Conservation (phyloP, 1,140 invertebrate species). For the Stegodyphus mimosarum region DNA sequence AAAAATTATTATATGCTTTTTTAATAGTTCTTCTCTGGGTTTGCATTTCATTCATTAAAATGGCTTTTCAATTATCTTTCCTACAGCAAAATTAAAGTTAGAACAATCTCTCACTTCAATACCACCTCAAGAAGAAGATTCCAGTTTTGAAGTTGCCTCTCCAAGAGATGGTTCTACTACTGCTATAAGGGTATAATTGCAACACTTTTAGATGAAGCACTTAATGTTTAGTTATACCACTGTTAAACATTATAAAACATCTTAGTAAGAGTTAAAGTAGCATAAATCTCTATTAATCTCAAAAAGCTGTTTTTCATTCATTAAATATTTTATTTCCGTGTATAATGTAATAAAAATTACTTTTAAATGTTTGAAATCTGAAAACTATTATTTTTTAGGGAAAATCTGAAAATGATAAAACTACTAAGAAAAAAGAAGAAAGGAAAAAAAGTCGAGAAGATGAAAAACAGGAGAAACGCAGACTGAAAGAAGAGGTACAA, state of each 20-base stretch:
- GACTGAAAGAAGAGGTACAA: conserved; percentile 76
- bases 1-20: no score
- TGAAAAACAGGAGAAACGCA: conserved; percentile 79
- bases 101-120: conserved; percentile 66
- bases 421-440: conserved; percentile 76
- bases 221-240: no score
- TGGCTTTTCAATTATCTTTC: background rate
- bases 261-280: no score
- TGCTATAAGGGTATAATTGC: conserved; percentile 66
- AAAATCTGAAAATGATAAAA: conserved; percentile 54
- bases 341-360: background rate
- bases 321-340: background rate
- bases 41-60: no score
- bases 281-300: no score
- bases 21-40: no score
- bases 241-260: no score
- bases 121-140: conserved; percentile 75
- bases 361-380: background rate
- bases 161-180: conserved; percentile 78
- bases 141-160: conserved; percentile 76
- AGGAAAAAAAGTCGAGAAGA: conserved; percentile 82
- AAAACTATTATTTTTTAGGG: background rate
- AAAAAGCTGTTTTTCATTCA: background rate
- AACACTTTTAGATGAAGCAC: no score
- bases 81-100: conserved; percentile 63